Base-by-base conservation (phyloP, 2,797 vertebrate species). In the Coccyzus lansbergi region DNA sequence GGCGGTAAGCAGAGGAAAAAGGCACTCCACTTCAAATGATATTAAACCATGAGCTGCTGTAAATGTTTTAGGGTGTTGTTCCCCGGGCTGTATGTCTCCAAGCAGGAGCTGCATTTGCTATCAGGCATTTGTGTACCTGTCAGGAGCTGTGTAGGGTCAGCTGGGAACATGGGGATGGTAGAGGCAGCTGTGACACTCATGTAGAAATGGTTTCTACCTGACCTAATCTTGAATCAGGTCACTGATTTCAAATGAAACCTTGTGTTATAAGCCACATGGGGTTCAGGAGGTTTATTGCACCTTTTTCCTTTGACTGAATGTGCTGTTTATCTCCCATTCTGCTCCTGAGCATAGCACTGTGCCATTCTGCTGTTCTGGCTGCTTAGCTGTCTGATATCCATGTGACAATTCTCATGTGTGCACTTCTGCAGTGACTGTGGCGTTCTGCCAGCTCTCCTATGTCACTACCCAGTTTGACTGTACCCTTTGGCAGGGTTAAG, bases 101-200 rank as follows among this genome's bases (percentile, higher is more conserved):
- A 14, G 40, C 3, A 59, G 44, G 44, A 64, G 52, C 12, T 49
- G 13, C 1, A 0, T 52, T 55, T 38, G 18, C 29, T 25, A 33
- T 33, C 19, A 31, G 42, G 40, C 28, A 56, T 49, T 36, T 15
- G 3, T 0, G 0, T 11, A 8, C 18, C 10, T 85, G 9, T 25
- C 29, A 13, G n/a, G 10, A 24, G 8, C 14, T 49, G 9, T 4
- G 31, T 6, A 12, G 40, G 6, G 8, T 10, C 49, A 74, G 5
- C 52, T 7, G 0, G 2, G n/a, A 25, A 24, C 12, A 33, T 0
- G 0, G 25, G 15, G 16, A 56, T 31, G 21, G 21, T 18, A 68
- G 58, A 63, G 15, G 46, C 34, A 67, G 18, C 44, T n/a, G 26
- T 2, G 5, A 26, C 46, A 63, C 42, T 0, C 2, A 12, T 2